phyloP scores from a whole-genome alignment of 1,140 invertebrate genomes.

The Hylaeus volcanicus region DNA sequence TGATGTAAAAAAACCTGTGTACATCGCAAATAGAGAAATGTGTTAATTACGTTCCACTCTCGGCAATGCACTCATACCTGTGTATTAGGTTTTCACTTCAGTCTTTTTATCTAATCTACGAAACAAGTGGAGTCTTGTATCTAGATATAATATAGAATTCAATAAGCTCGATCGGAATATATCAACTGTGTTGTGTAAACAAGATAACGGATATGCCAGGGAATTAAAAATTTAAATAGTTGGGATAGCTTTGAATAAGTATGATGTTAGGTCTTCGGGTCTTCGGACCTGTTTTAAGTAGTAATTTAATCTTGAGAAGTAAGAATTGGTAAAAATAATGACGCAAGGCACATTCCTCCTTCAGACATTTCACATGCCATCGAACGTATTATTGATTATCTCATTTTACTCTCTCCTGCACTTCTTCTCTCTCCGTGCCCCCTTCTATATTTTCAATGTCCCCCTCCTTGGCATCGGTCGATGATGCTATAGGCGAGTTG shows the following conservation, averaged over 20 bases:
- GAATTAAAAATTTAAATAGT: too few species aligned
- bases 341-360: not conserved
- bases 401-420: conserved; percentile 22
- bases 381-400: conserved; percentile 35
- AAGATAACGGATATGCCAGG: too few species aligned
- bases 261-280: not conserved
- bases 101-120: not conserved
- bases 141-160: too few species aligned
- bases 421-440: not conserved
- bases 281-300: too few species aligned
- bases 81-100: not conserved
- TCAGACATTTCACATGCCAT: conserved; percentile 1
- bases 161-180: too few species aligned
- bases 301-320: too few species aligned
- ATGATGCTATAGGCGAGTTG: conserved; percentile 16
- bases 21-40: not conserved
- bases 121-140: not conserved
- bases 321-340: not conserved
- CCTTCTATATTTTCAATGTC: conserved; percentile 38
- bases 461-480: conserved; percentile 8
- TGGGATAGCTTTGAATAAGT: too few species aligned
- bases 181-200: too few species aligned
- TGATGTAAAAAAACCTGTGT: not conserved
- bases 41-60: conserved; percentile 4
- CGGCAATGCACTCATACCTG: not conserved